Base-by-base conservation (phyloP, 2,113 vertebrate species). In the Pollachius pollachius region DNA sequence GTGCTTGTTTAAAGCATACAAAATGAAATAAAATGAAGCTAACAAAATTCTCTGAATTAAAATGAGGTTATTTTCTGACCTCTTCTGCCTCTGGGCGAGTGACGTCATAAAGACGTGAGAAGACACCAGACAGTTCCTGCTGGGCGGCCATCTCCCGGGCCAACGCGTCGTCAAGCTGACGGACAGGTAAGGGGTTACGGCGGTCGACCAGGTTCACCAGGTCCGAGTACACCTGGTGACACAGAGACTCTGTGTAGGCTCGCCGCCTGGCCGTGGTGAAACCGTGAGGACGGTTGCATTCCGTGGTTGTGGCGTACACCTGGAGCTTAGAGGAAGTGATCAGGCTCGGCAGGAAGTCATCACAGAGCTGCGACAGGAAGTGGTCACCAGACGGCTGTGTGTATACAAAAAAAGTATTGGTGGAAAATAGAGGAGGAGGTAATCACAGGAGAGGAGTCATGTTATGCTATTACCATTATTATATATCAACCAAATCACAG, bases 191-290 rank as follows among this genome's bases (percentile, higher is more conserved):
- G 54, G 52, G 52, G 59, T 11, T 7, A 6, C 7, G 60, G 8
- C 13, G 62, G 12, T 90, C 75, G 52, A 88, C 90, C 54, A 92
- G 62, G 56, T 34, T 68, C 76, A 79, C 15, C 1, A 94, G 85
- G 81, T 94, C 90, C 6, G 71, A 70, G 41, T 87, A 73, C 34
- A 90, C 80, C 89, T 94, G 93, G 54, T 84, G 83, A 69, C 91
- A 90, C 23, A 94, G 89, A 4, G 84, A 82, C 23, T 86, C 63
- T 0, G 80, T 69, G 19, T 91, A 93, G 61, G 67, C 59, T 3
- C 76, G 80, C 77, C 87, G 88, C 73, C 83, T 80, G 52, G 86
- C 82, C 5, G 86, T 61, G 0, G 85, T 89, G 83, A 90, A 91
- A 64, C 87, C 84, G 19, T 85, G 76, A 16, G 78, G 81, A 30